Base-by-base conservation (phyloP, 2,888 invertebrate genomes). In the Phyllotreta striolata region DNA sequence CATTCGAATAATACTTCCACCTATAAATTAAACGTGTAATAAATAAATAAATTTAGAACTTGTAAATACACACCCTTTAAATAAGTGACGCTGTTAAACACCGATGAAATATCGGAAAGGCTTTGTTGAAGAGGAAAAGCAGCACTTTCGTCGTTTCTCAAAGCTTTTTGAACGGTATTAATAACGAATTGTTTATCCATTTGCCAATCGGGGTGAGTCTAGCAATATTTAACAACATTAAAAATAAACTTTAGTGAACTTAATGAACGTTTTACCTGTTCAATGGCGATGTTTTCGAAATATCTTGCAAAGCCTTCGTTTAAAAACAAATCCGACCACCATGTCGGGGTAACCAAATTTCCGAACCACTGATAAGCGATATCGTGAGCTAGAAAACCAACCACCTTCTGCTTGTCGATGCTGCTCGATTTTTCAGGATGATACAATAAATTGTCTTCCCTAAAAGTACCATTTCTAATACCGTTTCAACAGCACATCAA, bases 281-380 rank as follows among this genome's bases (percentile, higher is more conserved):
- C 70, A 1, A 73, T 67, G n/a, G 67, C 67, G 72, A 85, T 85
- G 76, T 90, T 91, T 77, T 93, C 89, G 73, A 91, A 90, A 78
- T 87, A 91, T 72, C 86, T 84, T 0, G 91, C 91, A 66, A 91
- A 91, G 0, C 88, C 91, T 75, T 91, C 91, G 75, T 89, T 91
- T 0, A 91, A 82, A 89, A 91, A 91, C 1, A 88, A 82, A 70
- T 87, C 88, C 60, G 87, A 85, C 91, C 91, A 92, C 90, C 91
- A 90, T 39, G 87, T 85, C 63, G 89, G 88, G 0, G 91, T 91
- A 6, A 92, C 88, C 13, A 89, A 81, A 75, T 92, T 91, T 5
- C 92, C 92, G 71, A 92, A 91, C 92, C 92, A 92, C 84, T 90
- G 90, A 78, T 95, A 94, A 1, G 90, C 88, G 60, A 91, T 80